Evolutionary conservation across 2,888 invertebrate genomes (phyloP).

Genomic region (Philhelius pedissequus): DNA sequence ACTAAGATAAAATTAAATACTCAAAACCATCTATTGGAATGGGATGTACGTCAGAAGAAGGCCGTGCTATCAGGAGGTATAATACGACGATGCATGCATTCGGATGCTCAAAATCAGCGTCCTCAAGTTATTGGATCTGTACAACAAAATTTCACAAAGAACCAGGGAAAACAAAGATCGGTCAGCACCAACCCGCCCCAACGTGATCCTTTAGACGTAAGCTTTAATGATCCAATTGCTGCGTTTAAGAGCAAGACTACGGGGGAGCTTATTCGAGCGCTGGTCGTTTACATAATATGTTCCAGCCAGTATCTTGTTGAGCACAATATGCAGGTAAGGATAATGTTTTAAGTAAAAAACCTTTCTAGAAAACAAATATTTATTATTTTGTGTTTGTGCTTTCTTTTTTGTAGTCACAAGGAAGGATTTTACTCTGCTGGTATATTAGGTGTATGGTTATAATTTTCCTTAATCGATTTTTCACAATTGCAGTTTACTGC

Average conservation of each 20-base stretch:
- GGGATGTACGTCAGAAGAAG: too few relatives aligned
- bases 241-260: slow-evolving; percentile 98
- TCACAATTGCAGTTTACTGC: slow-evolving; percentile 18
- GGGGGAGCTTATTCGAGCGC: slow-evolving; percentile 92
- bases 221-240: slow-evolving; percentile 92
- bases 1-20: background rate
- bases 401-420: slow-evolving; percentile 34
- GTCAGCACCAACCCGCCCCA: slow-evolving; percentile 72
- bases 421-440: slow-evolving; percentile 51
- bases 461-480: slow-evolving; percentile 44
- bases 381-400: background rate
- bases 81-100: slow-evolving; percentile 38
- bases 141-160: slow-evolving; percentile 4
- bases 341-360: background rate
- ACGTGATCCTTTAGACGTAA: slow-evolving; percentile 88
- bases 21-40: slow-evolving; percentile 35
- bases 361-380: slow-evolving; percentile 50
- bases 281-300: slow-evolving; percentile 95
- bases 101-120: slow-evolving; percentile 1
- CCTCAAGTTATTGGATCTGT: slow-evolving; percentile 12
- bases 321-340: slow-evolving; percentile 94
- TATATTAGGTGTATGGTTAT: background rate
- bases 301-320: slow-evolving; percentile 92
- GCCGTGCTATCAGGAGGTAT: background rate
- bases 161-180: slow-evolving; percentile 67